Percentiles rank a stretch among this genome's conserved stretches.
phyloP scores from a whole-genome alignment of 2,113 vertebrate genomes.

The Barbus barbus region DNA sequence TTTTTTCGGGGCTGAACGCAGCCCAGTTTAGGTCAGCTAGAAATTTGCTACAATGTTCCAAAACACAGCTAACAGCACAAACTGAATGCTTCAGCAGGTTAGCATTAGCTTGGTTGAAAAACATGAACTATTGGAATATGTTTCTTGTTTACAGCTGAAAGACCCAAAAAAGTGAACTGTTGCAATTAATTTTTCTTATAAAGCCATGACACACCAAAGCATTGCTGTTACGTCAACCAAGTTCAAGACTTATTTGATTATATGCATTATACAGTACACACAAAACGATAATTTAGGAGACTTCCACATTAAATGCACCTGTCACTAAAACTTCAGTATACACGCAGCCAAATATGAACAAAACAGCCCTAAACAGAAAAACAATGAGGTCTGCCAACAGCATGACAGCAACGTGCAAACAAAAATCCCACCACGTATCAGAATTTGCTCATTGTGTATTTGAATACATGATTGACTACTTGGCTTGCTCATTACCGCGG shows the following conservation, averaged over 20 bases:
- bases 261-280: background rate
- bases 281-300: background rate
- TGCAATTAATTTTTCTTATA: background rate
- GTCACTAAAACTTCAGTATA: background rate
- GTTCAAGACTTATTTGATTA: background rate
- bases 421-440: constrained; percentile 4
- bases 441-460: background rate
- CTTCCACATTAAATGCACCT: background rate
- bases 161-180: background rate
- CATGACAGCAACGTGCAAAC: background rate
- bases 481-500: background rate
- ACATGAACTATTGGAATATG: too few relatives aligned
- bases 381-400: background rate
- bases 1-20: too few relatives aligned
- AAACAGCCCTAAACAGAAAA: background rate
- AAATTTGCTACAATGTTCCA: background rate
- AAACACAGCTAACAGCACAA: background rate
- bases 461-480: constrained; percentile 19
- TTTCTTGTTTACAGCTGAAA: background rate
- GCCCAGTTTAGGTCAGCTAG: background rate
- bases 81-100: background rate
- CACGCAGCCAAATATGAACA: background rate
- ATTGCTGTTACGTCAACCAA: background rate
- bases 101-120: background rate
- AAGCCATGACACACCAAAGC: background rate